Evolutionary conservation across 2,797 vertebrate species (phyloP), one percentile per base, ranked within the genome.

Genomic region (Paramormyrops hopkinsi): DNA sequence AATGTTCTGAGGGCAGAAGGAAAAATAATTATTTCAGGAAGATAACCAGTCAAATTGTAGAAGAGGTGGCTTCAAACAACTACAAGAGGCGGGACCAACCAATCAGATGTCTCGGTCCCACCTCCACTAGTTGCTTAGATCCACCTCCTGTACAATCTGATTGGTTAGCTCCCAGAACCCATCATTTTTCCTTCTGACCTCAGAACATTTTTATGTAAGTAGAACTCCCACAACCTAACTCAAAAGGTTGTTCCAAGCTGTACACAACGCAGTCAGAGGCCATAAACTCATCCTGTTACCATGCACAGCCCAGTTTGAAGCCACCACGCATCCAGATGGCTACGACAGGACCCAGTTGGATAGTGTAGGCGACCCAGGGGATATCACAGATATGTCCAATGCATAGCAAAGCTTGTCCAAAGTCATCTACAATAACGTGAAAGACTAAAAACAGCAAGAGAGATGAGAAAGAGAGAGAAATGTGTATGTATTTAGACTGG

Each of bases 261-360:
- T 51, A 50, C 48, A 85, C 46, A 50, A 51, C n/a, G 0, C 83
- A 51, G 83, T 85, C 25, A 85, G 83, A 85, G 44, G 83, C 48
- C 25, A 29, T 22, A 51, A 51, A 85, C 48, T 46, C 76, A 82
- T 82, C 44, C 48, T 50, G 83, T 25, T 51, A 85, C 25, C 48
- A 25, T 56, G 48, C n/a, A 53, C 22, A 41, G 89, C 85, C 62
- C 87, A 90, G 85, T 88, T 76, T 91, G 83, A 53, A 51, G 83
- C 73, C 73, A 83, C 87, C 83, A 82, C 56, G 19, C 90, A 88
- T 89, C 87, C 86, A 90, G 88, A 85, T 85, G 48, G 83, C 48
- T 48, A 25, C 4, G 48, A 85, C 44, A 46, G 44, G n/a, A 44
- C 44, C 41, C 41, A 46, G 79, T 83, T 83, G 79, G 79, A 83